Evolutionary conservation across 2,113 vertebrate genomes (phyloP).

Genomic region (Synchiropus splendidus): DNA sequence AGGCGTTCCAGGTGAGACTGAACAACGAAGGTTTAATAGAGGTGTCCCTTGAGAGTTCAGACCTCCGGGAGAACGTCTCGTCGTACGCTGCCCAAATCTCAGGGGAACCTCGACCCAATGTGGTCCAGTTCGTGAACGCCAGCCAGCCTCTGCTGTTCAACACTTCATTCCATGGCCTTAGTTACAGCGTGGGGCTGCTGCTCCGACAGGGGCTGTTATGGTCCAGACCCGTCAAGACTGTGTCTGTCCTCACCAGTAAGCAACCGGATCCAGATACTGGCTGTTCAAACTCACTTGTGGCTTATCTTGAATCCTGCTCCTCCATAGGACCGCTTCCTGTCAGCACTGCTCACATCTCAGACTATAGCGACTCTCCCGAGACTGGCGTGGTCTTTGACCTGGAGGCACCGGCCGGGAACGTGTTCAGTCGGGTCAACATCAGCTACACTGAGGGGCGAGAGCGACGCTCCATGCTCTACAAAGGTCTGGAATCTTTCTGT

Average conservation of each 20-base stretch:
- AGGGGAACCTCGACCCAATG: constrained; percentile 78
- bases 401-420: constrained; percentile 78
- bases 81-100: constrained; percentile 81
- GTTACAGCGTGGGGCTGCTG: constrained; percentile 82
- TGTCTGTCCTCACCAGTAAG: constrained; percentile 87
- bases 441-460: constrained; percentile 85
- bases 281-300: no score
- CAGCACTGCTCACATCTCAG: constrained; percentile 74
- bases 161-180: constrained; percentile 79
- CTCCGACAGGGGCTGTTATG: constrained; percentile 65
- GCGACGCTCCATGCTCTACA: constrained; percentile 81
- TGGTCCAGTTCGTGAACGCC: constrained; percentile 74
- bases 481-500: constrained; percentile 69
- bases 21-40: constrained; percentile 69
- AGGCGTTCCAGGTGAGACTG: constrained; percentile 71
- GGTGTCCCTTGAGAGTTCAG: constrained; percentile 72
- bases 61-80: constrained; percentile 70
- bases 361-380: constrained; percentile 86
- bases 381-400: constrained; percentile 90
- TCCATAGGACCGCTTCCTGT: constrained; percentile 83
- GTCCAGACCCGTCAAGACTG: constrained; percentile 70
- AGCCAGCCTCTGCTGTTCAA: constrained; percentile 77
- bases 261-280: constrained; percentile 1
- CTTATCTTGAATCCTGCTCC: background rate
- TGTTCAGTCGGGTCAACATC: constrained; percentile 93